Base-by-base conservation (phyloP, 2,797 vertebrate species). In the Myripristis murdjan region DNA sequence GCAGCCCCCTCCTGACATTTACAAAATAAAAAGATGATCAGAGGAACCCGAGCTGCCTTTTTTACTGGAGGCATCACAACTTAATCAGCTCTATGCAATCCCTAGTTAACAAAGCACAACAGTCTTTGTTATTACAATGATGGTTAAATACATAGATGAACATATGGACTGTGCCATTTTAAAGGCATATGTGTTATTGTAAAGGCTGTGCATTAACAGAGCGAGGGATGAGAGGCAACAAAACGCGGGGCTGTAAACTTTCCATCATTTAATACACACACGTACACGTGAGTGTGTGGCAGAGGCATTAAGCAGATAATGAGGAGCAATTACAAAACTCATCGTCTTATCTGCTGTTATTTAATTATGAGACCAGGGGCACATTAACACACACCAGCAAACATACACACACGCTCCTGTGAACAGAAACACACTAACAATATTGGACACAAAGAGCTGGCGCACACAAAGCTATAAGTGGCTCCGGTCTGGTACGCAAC, bases 331-430 rank as follows among this genome's bases (percentile, higher is more conserved):
- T 89, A 89, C 79, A 83, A 83, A 59, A 76, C 78, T 83, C 70
- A 82, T 70, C 81, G 67, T 87, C 89, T 88, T 88, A 90, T 93
- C 77, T 71, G 79, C 57, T 46, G 70, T 86, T 91, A 89, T 89
- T 92, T 88, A 86, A 91, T 92, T 82, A 91, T 78, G 81, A 83
- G 79, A 77, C 68, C 54, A 46, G 67, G 64, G 68, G 67, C 41
- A n/a, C 60, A 75, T 79, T 72, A 81, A 63, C 69, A 80, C 60
- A 64, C 71, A 44, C 18, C 41, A 61, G 53, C 64, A 71, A 65
- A 71, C 64, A 55, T 20, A 74, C 56, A 56, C 15, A 78, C 53
- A 79, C 35, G 44, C 57, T 64, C 61, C 28, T 55, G 69, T 46
- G 33, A 66, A 53, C 11, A 59, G 24, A 67, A 69, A 64, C 76